Conservation (phyloP, 2,113 vertebrate species). For the Ranitomeya variabilis region DNA sequence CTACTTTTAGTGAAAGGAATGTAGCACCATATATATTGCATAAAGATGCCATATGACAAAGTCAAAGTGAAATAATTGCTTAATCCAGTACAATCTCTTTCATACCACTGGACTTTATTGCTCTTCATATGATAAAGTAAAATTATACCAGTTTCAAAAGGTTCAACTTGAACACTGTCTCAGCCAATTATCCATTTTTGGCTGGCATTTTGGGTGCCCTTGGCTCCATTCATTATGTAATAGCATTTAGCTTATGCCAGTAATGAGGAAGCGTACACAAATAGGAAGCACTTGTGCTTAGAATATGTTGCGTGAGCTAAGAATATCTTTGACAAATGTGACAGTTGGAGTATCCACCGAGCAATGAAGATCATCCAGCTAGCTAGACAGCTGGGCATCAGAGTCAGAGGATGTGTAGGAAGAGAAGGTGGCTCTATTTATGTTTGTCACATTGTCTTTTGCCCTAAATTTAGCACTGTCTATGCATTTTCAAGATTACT, state of each 20-base stretch:
- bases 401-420: neutral
- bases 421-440: slow-evolving; percentile 10
- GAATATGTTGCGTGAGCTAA: slow-evolving; percentile 29
- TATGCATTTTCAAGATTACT: neutral
- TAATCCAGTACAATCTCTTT: neutral
- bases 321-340: slow-evolving; percentile 24
- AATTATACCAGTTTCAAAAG: neutral
- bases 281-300: slow-evolving; percentile 28
- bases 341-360: neutral
- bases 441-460: neutral
- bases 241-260: slow-evolving; percentile 27
- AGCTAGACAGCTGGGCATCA: neutral
- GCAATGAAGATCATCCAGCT: neutral
- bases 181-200: slow-evolving; percentile 40
- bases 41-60: neutral
- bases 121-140: neutral
- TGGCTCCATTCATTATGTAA: slow-evolving; percentile 26
- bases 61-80: neutral
- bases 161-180: neutral
- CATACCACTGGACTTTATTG: neutral
- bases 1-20: neutral
- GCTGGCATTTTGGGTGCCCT: neutral
- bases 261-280: slow-evolving; percentile 31
- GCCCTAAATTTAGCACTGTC: neutral
- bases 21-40: neutral